These are phyloP conservation scores for Oreamnos americanus DNA, from an alignment of 2,113 vertebrate genomes.

Conservation along the genomic window DNA sequence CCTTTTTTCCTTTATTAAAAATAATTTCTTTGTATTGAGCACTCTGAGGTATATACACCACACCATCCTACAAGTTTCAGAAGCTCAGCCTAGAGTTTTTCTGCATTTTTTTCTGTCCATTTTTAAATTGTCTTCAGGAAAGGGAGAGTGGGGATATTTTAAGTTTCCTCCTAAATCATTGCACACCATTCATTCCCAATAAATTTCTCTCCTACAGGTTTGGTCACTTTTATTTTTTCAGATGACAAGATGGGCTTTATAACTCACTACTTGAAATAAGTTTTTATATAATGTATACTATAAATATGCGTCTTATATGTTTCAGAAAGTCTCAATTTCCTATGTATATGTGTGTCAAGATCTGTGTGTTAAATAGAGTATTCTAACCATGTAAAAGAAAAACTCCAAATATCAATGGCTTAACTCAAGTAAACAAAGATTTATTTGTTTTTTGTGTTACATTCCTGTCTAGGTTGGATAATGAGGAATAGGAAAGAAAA, in stretches of 20 bases:
- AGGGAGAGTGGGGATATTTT: neutral
- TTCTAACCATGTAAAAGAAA: neutral
- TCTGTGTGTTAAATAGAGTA: neutral
- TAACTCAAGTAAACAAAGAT: neutral
- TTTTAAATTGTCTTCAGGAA: neutral
- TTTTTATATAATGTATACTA: neutral
- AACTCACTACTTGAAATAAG: neutral
- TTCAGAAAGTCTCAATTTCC: neutral
- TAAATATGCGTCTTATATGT: neutral
- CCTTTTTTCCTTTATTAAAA: neutral
- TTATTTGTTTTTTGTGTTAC: neutral
- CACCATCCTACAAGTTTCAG: neutral
- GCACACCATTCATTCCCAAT: neutral
- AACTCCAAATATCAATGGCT: neutral
- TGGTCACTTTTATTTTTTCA: neutral
- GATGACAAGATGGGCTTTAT: neutral
- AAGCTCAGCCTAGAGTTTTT: neutral
- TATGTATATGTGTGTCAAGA: neutral
- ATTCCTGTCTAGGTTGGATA: neutral
- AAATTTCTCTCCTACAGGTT: neutral
- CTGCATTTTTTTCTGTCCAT: neutral
- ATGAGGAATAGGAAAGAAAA: neutral
- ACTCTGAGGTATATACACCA: neutral
- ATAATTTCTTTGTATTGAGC: neutral
- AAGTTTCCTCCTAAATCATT: neutral